Evolutionary conservation across 2,888 invertebrate species (phyloP), one percentile per base, ranked within the genome.

Genomic region (Drosophila melanosoma): DNA sequence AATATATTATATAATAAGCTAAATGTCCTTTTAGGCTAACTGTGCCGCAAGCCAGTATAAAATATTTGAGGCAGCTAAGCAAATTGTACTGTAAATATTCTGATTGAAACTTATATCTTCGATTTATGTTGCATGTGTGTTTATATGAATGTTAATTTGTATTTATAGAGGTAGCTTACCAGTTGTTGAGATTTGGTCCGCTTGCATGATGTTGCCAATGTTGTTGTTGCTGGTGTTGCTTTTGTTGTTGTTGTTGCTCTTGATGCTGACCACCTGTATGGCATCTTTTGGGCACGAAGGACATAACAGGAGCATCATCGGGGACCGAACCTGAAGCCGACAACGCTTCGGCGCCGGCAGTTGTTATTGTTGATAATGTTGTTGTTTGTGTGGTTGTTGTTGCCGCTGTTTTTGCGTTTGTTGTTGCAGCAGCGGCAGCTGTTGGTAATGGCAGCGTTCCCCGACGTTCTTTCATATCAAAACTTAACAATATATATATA

Each of bases 191-290:
- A 49, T 59, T 76, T 40, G 65, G 45, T 52, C 59, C 69, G 38
- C 40, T 52, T 54, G 33, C 7, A 33, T 53, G 53, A 11, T 57
- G 35, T 3, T 60, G 23, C 2, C 45, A 12, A 23, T 63, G 33
- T 35, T 62, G 35, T 54, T 72, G 69, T 45, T 68, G 40, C 11
- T 69, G 56, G 11, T 71, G 56, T 12, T 67, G 38, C 15, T 68
- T 49, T n/a, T 70, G 53, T 8, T 58, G 58, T 15, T 36, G 17
- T 10, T 40, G 45, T 23, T 23, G 15, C 23, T 23, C 45, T 17
- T 15, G 36, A 36, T 36, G 49, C 11, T 60, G 67, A 54, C 75
- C 76, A 76, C 67, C 76, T 79, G 78, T 75, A 51, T 56, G 60
- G 40, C 51, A 52, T 56, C 8, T 40, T 3, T 32, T 48, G 12